These are phyloP conservation scores for Ericerus pela DNA, from an alignment of 1,140 invertebrate species.

Conservation along the genomic window DNA sequence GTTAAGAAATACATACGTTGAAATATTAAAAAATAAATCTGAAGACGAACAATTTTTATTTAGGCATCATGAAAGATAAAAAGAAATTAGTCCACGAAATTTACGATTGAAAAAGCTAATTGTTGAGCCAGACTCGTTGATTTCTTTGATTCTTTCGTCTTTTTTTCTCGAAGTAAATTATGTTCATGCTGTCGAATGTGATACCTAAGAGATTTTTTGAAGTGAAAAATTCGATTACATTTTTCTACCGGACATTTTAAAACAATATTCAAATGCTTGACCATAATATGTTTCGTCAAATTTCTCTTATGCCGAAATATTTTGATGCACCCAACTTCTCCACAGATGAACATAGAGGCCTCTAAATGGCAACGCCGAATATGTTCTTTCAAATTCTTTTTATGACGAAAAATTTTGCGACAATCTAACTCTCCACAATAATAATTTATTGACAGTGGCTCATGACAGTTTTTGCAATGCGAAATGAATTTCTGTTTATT, in stretches of 20 bases:
- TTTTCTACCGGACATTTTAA: background rate
- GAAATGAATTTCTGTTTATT: too few species aligned
- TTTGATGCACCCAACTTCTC: background rate
- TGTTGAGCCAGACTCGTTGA: background rate
- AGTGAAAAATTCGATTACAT: background rate
- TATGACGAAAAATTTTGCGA: background rate
- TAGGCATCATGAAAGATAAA: background rate
- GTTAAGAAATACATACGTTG: too few species aligned
- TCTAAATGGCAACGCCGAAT: background rate
- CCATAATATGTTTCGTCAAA: background rate
- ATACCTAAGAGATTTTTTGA: background rate
- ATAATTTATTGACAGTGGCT: background rate
- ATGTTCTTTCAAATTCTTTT: background rate
- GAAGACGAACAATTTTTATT: too few species aligned
- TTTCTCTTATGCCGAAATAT: background rate
- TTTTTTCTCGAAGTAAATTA: background rate
- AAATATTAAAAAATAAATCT: too few species aligned
- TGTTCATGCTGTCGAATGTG: background rate
- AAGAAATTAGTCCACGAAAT: background rate
- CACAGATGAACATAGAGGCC: background rate
- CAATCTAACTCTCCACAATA: background rate
- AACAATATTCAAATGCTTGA: background rate
- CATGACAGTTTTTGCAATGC: background rate
- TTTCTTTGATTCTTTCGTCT: background rate
- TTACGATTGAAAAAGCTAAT: background rate